These are phyloP conservation scores for Pluvianellus socialis DNA, from an alignment of 2,113 vertebrate genomes.

Conservation along the genomic window DNA sequence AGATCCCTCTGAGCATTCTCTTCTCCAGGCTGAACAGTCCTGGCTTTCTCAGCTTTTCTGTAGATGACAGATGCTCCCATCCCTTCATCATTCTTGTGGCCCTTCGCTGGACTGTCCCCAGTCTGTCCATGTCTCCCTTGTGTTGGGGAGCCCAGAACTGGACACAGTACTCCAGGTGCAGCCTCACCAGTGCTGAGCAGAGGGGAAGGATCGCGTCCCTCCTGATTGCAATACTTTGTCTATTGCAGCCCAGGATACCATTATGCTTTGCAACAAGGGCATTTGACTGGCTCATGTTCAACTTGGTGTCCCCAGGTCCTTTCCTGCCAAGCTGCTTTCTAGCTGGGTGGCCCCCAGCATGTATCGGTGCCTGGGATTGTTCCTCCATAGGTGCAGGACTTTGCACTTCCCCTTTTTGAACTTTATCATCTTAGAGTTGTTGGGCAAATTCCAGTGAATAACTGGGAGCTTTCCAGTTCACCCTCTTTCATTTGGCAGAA, in stretches of 20 bases:
- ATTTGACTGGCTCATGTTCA: neutral
- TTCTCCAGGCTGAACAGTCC: neutral
- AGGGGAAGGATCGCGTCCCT: neutral
- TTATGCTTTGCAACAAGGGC: neutral
- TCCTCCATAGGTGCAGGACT: neutral
- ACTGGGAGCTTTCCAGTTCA: neutral
- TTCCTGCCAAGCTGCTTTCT: neutral
- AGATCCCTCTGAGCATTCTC: neutral
- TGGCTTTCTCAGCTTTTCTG: neutral
- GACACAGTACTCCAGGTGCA: neutral
- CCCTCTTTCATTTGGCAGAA: neutral
- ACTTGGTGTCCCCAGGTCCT: neutral
- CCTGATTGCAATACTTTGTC: neutral
- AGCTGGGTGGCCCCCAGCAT: neutral
- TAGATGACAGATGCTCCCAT: neutral
- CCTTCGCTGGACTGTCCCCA: neutral
- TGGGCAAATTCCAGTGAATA: neutral
- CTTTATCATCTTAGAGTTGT: neutral
- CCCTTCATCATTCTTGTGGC: neutral
- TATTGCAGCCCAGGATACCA: no score
- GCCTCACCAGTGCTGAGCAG: neutral
- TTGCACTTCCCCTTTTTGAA: neutral
- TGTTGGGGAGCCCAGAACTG: neutral
- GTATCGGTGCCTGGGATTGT: neutral
- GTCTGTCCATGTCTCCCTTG: neutral